Conservation (phyloP, 2,797 vertebrate genomes). For the Clarias fuscus region DNA sequence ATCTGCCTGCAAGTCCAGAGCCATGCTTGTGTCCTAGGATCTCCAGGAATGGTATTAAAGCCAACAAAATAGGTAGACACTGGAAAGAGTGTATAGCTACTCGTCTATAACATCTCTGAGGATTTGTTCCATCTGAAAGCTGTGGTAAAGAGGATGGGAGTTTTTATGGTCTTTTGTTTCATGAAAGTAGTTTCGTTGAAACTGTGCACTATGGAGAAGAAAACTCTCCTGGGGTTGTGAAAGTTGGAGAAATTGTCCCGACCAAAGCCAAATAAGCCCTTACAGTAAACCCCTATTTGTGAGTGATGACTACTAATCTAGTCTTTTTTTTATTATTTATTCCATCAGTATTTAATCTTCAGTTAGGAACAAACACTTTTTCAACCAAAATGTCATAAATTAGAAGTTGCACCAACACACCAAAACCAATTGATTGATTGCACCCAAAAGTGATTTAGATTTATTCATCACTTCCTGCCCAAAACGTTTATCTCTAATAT, state of each 20-base stretch:
- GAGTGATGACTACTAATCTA: background rate
- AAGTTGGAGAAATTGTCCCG: background rate
- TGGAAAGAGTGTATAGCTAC: conserved; percentile 13
- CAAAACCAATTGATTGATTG: conserved; percentile 6
- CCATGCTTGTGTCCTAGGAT: background rate
- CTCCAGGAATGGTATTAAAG: conserved; percentile 11
- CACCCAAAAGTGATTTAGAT: conserved; percentile 23
- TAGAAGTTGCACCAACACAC: conserved; percentile 12
- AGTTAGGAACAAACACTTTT: background rate
- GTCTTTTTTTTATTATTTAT: background rate
- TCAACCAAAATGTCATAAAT: conserved; percentile 12
- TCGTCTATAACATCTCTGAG: conserved; percentile 3
- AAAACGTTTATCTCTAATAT: conserved; percentile 23
- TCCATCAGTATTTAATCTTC: background rate
- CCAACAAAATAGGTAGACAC: conserved; percentile 14
- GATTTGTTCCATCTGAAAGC: background rate
- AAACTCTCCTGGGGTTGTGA: background rate
- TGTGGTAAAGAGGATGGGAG: background rate
- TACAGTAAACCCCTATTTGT: background rate
- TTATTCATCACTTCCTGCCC: conserved; percentile 27
- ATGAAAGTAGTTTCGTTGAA: background rate
- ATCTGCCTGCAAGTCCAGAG: conserved; percentile 60
- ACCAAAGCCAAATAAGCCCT: background rate
- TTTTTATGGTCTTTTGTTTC: background rate
- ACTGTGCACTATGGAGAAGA: background rate